Evolutionary conservation across 1,140 invertebrate species (phyloP).

Genomic region (Steinernema khuongi): DNA sequence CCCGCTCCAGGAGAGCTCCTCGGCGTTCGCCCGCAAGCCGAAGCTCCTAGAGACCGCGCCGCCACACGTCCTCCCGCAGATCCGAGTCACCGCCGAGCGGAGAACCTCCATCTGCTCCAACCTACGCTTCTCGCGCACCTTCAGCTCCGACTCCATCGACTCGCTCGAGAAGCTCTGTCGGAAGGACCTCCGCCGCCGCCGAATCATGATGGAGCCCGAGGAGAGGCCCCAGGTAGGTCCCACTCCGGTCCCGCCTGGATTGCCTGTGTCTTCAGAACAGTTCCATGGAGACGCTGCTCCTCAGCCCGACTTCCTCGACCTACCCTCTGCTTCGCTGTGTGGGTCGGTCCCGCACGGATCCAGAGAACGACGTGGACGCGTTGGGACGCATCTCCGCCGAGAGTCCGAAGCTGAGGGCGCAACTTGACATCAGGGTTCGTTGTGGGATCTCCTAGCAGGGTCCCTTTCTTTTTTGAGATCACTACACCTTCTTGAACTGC

Average conservation of each 20-base stretch:
- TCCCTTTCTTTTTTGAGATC: no score
- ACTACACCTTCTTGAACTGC: no score
- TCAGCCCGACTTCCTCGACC: background rate
- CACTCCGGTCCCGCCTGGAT: background rate
- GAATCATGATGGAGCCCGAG: slow-evolving; percentile 37
- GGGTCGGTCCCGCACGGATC: slow-evolving; percentile 38
- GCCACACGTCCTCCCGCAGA: slow-evolving; percentile 14
- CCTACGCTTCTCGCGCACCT: slow-evolving; percentile 38
- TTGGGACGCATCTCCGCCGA: background rate
- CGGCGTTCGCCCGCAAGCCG: background rate
- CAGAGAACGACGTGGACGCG: slow-evolving; percentile 21
- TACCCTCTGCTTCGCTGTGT: slow-evolving; percentile 29
- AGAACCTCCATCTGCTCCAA: slow-evolving; percentile 22
- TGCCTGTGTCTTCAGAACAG: background rate
- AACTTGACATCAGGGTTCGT: background rate
- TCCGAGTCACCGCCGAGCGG: slow-evolving; percentile 18
- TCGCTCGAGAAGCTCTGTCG: slow-evolving; percentile 39
- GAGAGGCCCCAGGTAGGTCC: slow-evolving; percentile 18
- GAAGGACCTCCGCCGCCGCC: slow-evolving; percentile 37
- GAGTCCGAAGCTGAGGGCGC: slow-evolving; percentile 3
- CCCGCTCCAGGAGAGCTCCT: background rate
- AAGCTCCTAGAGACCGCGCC: background rate
- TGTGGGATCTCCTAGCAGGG: no score
- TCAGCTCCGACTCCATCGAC: slow-evolving; percentile 44
- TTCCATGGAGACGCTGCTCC: background rate